Conservation (phyloP, 92 coral and sea anemone species). For the Umimayanthus chanpuru region DNA sequence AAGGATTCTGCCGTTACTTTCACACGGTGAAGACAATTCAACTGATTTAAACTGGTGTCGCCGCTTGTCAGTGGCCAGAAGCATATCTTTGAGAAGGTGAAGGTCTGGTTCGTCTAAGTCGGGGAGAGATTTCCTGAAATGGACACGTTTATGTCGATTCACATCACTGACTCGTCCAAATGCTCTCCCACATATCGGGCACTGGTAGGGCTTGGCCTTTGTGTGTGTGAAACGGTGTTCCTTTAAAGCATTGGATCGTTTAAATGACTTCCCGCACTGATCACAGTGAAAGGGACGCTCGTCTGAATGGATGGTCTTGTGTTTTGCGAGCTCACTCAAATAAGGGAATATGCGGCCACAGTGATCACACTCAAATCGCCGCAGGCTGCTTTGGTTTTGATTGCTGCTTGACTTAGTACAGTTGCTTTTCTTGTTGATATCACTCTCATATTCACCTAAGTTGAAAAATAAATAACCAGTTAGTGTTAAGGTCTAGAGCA, state of each 20-base stretch:
- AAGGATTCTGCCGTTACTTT: background rate
- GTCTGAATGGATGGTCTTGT: conserved; percentile 2
- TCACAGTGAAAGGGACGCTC: conserved; percentile 23
- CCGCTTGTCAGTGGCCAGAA: background rate
- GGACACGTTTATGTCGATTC: conserved; percentile 10
- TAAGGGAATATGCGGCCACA: background rate
- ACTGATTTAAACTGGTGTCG: background rate
- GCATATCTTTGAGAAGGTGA: background rate
- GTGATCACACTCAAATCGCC: background rate
- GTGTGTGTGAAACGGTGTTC: conserved; percentile 19
- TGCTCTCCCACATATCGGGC: background rate
- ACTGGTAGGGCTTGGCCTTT: background rate
- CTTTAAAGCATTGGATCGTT: background rate
- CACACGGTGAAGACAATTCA: background rate
- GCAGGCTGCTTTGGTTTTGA: background rate
- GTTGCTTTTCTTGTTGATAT: background rate
- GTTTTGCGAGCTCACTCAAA: conserved; percentile 4
- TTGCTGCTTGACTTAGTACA: background rate
- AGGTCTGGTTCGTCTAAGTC: background rate
- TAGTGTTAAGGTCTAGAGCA: background rate
- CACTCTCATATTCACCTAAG: background rate
- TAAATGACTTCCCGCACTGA: conserved; percentile 2
- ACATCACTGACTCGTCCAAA: conserved; percentile 20
- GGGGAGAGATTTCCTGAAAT: background rate
- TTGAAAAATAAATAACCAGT: background rate